These are phyloP conservation scores for Nebria brevicollis DNA, from an alignment of 2,888 invertebrate genomes.

Conservation along the genomic window DNA sequence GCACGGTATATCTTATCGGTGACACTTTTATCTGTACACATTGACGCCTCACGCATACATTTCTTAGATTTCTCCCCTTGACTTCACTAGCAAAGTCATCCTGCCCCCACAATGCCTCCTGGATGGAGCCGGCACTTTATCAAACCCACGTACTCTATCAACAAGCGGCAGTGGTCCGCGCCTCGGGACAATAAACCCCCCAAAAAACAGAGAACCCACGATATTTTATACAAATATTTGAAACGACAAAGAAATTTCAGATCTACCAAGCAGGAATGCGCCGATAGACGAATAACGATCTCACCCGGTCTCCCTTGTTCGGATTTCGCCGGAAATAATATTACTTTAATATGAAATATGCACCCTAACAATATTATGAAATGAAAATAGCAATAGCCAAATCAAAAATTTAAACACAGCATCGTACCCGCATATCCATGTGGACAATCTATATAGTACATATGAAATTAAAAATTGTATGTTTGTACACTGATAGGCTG, in stretches of 20 bases:
- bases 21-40: slow-evolving; percentile 46
- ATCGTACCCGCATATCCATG: background rate
- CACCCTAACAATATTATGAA: background rate
- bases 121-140: background rate
- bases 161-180: slow-evolving; percentile 6
- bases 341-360: slow-evolving; percentile 1
- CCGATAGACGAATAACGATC: background rate
- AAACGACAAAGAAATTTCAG: background rate
- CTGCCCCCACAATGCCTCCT: background rate
- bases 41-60: slow-evolving; percentile 33
- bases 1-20: slow-evolving; percentile 37
- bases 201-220: background rate
- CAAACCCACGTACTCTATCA: background rate
- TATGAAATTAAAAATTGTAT: too few species aligned
- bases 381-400: background rate
- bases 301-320: background rate
- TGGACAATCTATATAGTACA: too few species aligned
- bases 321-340: background rate
- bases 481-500: too few species aligned
- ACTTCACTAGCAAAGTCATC: background rate
- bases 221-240: slow-evolving; percentile 19
- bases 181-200: background rate
- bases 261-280: background rate
- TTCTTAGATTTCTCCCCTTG: background rate
- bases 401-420: background rate